Evolutionary conservation across 2,888 invertebrate species (phyloP), one percentile per base, ranked within the genome.

Genomic region (Invenusta paracnida): DNA sequence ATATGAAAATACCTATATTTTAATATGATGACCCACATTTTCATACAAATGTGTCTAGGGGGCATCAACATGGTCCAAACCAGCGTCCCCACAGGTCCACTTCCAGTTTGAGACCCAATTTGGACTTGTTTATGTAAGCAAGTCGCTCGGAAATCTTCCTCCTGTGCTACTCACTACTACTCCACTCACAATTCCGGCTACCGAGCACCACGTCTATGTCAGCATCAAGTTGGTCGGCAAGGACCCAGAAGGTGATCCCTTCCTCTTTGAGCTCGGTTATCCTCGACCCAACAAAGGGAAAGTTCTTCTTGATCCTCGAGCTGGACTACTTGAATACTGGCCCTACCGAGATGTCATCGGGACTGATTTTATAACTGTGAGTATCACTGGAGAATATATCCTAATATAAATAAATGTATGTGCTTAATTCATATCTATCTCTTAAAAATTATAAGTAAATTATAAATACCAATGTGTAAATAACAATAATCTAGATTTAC

Each of bases 21-120:
- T n/a, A n/a, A n/a, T n/a, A n/a, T n/a, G n/a, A n/a, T n/a, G n/a
- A n/a, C n/a, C n/a, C n/a, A n/a, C n/a, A n/a, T n/a, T n/a, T n/a
- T n/a, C n/a, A n/a, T n/a, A n/a, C n/a, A n/a, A n/a, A n/a, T n/a
- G n/a, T 17, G 5, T 73, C 27, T 23, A 73, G 73, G 73, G 73
- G 2, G 73, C 73, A 2, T 73, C 73, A 5, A 73, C 17, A 2
- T 73, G 73, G 73, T 23, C 17, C 17, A 73, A 73, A 23, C 82
- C 23, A 28, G 27, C n/a, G 1, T 82, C 82, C 82, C 29, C 30
- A 82, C 82, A 82, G 27, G 2, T 29, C 11, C 28, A 29, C 29
- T 82, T 82, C 29, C 23, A 23, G 1, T 82, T 25, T 23, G 82
- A 82, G 27, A 82, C 82, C 1, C 82, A 82, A 23, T 28, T 82